phyloP scores from a whole-genome alignment of 2,113 vertebrate species.

The Butorides virescens region DNA sequence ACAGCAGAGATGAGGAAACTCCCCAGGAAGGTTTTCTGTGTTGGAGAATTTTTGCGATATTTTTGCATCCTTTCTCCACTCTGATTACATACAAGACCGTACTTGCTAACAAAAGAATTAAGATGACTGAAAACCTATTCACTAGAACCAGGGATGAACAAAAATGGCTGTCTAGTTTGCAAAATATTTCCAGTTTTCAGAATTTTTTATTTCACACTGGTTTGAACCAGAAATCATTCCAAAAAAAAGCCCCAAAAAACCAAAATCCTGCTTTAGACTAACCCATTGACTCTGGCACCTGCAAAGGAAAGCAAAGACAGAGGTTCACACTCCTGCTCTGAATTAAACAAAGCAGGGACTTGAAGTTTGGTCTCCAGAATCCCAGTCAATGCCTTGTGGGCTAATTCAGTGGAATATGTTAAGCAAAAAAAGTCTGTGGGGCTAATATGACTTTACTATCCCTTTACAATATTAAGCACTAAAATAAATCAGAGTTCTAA shows the following conservation, averaged over 20 bases:
- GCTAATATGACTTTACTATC: background rate
- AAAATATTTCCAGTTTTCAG: background rate
- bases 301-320: background rate
- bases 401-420: background rate
- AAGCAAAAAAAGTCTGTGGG: background rate
- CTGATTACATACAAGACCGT: background rate
- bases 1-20: background rate
- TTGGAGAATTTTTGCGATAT: background rate
- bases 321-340: background rate
- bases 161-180: background rate
- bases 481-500: background rate
- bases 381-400: background rate
- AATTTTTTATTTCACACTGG: background rate
- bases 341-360: background rate
- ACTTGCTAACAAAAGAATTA: background rate
- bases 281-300: background rate
- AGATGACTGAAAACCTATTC: background rate
- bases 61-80: background rate
- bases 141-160: background rate
- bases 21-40: background rate
- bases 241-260: too few relatives aligned
- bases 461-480: background rate
- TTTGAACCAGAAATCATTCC: background rate
- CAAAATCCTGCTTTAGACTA: background rate
- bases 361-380: background rate